Evolutionary conservation across 2,888 invertebrate genomes (phyloP), one percentile per base, ranked within the genome.

Genomic region (Dryadula phaetusa): DNA sequence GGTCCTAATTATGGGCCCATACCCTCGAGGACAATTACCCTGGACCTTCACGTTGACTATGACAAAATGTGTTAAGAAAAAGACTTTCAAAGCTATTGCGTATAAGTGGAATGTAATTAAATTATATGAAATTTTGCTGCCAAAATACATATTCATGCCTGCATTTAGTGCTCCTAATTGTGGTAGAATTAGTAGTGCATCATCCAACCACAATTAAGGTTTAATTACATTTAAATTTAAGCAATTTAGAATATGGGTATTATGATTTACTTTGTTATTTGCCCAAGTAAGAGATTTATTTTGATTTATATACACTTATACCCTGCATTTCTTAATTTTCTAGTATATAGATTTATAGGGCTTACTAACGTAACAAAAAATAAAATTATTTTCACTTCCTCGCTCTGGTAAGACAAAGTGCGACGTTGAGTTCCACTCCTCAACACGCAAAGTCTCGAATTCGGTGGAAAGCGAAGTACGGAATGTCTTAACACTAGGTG

Each of bases 11-110:
- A 91, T 87, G 86, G 81, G 74, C 69, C 75, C 77, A 81, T 79
- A 81, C 83, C 82, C 83, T 77, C 76, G 75, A 80, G 83, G 79
- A 84, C 90, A 87, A 91, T 90, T 90, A 86, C 83, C 84, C 81
- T 86, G 86, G 88, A 86, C 86, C 78, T 87, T 83, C 85, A 84
- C 81, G 86, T 84, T 85, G 87, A 85, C 88, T 86, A 85, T 90
- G 90, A 91, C 83, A 88, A 90, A 91, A 87, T 89, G 34, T 25
- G 34, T 79, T 78, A 78, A 77, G 77, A 85, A 85, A 85, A 88
- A 85, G 88, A 89, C 85, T 79, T 81, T 79, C 80, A 78, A 80
- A 82, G 84, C 78, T 79, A 76, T 79, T 79, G 80, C 82, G 83
- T 86, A 84, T 84, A 84, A 86, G 82, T 81, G 81, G 49, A 69